Evolutionary conservation across 2,113 vertebrate genomes (phyloP).

Genomic region (Calidris pugnax): DNA sequence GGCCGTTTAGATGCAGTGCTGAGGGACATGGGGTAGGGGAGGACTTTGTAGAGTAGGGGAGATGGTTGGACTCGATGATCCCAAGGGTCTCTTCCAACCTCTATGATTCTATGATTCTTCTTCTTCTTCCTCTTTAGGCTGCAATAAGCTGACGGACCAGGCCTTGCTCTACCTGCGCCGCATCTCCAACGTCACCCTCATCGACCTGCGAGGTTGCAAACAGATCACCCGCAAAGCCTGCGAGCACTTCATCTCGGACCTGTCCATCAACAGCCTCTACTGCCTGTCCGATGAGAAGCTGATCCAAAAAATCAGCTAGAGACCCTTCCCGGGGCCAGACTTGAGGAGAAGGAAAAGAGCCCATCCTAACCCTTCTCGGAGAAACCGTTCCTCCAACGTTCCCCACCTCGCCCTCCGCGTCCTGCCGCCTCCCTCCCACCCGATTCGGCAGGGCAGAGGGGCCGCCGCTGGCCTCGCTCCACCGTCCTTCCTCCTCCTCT

Average conservation of each 20-base stretch:
- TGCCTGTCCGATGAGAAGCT: slow-evolving; percentile 98
- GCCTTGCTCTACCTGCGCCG: slow-evolving; percentile 92
- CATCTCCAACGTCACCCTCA: slow-evolving; percentile 88
- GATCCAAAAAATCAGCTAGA: slow-evolving; percentile 97
- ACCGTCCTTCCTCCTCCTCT: slow-evolving; percentile 54
- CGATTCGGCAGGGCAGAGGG: slow-evolving; percentile 56
- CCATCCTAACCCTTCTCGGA: slow-evolving; percentile 70
- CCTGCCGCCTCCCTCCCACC: slow-evolving; percentile 62
- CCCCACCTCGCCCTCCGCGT: slow-evolving; percentile 46
- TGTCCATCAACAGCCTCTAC: slow-evolving; percentile 95
- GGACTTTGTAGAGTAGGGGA: too few relatives aligned
- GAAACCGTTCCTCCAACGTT: slow-evolving; percentile 59
- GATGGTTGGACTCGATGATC: too few relatives aligned
- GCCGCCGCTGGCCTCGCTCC: not conserved
- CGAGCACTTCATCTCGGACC: slow-evolving; percentile 95
- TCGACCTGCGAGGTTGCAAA: slow-evolving; percentile 94
- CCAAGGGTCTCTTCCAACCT: too few relatives aligned
- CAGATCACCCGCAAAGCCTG: slow-evolving; percentile 93
- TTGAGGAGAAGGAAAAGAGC: slow-evolving; percentile 73
- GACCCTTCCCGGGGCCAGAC: slow-evolving; percentile 58
- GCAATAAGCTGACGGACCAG: slow-evolving; percentile 93
- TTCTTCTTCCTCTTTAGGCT: slow-evolving; percentile 76
- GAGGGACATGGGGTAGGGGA: too few relatives aligned
- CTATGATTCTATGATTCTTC: too few relatives aligned
- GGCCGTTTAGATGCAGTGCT: too few relatives aligned